Evolutionary conservation across 2,113 vertebrate genomes (phyloP).

Genomic region (Spea bombifrons): DNA sequence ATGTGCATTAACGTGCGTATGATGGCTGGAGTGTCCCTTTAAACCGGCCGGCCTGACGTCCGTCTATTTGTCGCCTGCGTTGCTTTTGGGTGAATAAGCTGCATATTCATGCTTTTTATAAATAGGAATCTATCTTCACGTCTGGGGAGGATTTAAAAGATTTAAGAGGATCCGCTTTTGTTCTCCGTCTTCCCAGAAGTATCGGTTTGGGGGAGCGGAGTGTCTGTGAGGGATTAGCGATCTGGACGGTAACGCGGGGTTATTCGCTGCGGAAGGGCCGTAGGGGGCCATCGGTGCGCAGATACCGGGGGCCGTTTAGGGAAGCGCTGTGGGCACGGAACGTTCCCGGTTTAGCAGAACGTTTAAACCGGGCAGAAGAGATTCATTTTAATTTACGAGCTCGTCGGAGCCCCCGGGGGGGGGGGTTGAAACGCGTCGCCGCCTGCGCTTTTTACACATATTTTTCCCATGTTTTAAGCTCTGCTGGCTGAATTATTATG

Average conservation of each 20-base stretch:
- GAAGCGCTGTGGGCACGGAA: too few species aligned
- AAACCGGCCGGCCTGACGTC: too few species aligned
- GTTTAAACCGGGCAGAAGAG: neutral
- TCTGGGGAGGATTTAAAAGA: neutral
- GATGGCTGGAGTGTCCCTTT: too few species aligned
- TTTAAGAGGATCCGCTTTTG: constrained; percentile 1
- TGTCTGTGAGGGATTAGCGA: constrained; percentile 3
- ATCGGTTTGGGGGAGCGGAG: neutral
- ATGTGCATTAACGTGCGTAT: too few species aligned
- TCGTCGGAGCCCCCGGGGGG: neutral
- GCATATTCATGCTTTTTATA: constrained; percentile 12
- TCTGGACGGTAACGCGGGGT: neutral
- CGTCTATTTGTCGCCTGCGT: too few species aligned
- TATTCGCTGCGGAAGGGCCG: too few species aligned
- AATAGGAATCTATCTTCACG: neutral
- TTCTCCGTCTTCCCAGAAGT: neutral
- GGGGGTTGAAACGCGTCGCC: neutral
- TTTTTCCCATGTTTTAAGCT: too few species aligned
- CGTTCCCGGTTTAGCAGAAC: neutral
- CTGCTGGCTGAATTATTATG: too few species aligned
- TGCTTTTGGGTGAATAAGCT: neutral
- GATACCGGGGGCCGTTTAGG: too few species aligned
- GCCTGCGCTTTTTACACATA: too few species aligned
- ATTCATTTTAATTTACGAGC: neutral
- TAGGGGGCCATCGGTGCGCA: too few species aligned